Percentiles rank a stretch among this genome's conserved stretches.
Conservation (phyloP, 2,113 vertebrate genomes). For the Cercopithecus mona region DNA sequence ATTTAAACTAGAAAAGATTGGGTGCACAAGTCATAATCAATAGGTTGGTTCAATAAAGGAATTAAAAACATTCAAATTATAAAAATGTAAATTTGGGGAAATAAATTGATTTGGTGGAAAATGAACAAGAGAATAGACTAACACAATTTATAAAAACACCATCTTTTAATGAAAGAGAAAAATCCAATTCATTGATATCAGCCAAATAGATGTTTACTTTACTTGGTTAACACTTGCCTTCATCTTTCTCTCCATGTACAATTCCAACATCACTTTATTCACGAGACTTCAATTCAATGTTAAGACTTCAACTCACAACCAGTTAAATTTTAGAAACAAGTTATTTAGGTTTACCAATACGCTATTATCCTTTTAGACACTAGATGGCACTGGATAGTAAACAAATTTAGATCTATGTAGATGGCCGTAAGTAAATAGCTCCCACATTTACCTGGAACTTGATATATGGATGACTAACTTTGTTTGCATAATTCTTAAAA, state of each 20-base stretch:
- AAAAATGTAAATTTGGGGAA: neutral
- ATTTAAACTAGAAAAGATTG: neutral
- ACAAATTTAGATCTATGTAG: neutral
- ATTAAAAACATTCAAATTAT: neutral
- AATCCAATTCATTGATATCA: neutral
- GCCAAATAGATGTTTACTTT: neutral
- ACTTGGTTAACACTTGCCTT: neutral
- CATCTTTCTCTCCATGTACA: neutral
- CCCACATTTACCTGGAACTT: neutral
- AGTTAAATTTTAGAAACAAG: neutral
- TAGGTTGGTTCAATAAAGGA: neutral
- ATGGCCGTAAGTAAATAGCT: accelerated
- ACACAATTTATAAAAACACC: neutral
- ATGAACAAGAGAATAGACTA: neutral
- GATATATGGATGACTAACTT: neutral
- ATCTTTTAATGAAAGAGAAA: neutral
- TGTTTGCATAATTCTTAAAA: neutral
- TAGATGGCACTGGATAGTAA: constrained; percentile 52
- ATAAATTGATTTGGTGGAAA: neutral
- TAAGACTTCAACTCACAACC: neutral
- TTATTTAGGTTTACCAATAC: neutral
- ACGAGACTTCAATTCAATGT: neutral
- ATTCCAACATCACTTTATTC: neutral
- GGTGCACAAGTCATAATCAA: neutral
- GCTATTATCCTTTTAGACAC: neutral